Evolutionary conservation across 2,888 invertebrate genomes (phyloP), one percentile per base, ranked within the genome.

Genomic region (Andrena fulva): DNA sequence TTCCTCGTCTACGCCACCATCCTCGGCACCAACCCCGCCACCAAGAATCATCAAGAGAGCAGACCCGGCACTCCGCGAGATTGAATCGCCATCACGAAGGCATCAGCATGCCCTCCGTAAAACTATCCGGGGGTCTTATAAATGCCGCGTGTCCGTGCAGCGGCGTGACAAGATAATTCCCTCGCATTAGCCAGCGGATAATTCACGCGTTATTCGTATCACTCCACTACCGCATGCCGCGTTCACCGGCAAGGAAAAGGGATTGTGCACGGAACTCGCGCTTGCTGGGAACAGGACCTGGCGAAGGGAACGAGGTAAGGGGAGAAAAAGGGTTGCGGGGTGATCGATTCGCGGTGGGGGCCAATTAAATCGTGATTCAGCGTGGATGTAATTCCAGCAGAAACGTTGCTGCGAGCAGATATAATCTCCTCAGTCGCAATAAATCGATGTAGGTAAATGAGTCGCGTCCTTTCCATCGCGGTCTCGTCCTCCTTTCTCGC

Each of bases 381-480:
- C 80, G 77, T 33, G 77, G 75, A 80, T 71, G 72, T 76, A 85
- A 84, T 70, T 78, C 68, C 73, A 71, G 69, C 59, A 62, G 80
- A 80, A 59, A 80, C 75, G 74, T 64, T 60, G 84, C 67, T 63
- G 84, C 80, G 62, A 68, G 83, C 75, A 84, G 87, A 85, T 82
- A 84, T 78, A 80, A 88, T 89, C 86, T 81, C 68, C 69, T 42
- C 76, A 76, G 80, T 85, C 62, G 87, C 86, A 85, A 89, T 91
- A 90, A 90, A 91, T 91, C 88, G 87, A 89, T 89, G 87, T 85
- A 84, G 89, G 88, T 90, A 90, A 90, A 91, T 87, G 89, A 90
- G 86, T 89, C 88, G 87, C 84, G 81, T 83, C 83, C 76, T 85
- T 79, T 80, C 83, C 68, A 82, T 78, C 70, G 62, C 66, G 71